Evolutionary conservation across 2,797 vertebrate species (phyloP).

Genomic region (Monodelphis domestica): DNA sequence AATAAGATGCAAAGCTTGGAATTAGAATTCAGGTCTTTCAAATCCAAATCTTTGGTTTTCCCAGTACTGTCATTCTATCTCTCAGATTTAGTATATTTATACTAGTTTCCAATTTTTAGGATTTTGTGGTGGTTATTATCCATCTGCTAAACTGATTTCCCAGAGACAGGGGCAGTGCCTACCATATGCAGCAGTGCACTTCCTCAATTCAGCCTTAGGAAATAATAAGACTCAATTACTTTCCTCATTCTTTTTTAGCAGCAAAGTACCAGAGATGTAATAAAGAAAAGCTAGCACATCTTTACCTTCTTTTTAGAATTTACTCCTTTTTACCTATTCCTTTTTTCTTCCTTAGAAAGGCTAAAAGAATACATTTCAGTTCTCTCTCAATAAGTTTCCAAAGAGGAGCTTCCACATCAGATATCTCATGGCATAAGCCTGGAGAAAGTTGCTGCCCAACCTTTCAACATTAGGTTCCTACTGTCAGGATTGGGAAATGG

Average conservation of each 20-base stretch:
- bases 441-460: not conserved
- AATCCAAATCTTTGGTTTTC: not conserved
- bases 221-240: not conserved
- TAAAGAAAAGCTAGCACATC: not conserved
- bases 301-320: not conserved
- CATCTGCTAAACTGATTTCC: not conserved
- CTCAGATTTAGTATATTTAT: not conserved
- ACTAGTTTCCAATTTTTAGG: not conserved
- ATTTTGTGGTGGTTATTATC: not conserved
- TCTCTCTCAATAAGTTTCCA: not conserved
- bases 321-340: not conserved
- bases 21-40: not conserved
- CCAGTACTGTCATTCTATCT: not conserved
- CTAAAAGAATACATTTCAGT: not conserved
- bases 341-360: not conserved
- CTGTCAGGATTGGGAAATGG: not conserved
- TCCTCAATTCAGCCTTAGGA: conserved; percentile 45
- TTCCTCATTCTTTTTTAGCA: conserved; percentile 53
- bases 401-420: not conserved
- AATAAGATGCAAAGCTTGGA: not conserved
- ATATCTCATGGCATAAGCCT: not conserved
- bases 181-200: conserved; percentile 20
- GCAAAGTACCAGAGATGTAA: conserved; percentile 30
- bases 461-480: not conserved
- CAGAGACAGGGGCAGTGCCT: not conserved